Base-by-base conservation (phyloP, 1,140 invertebrate genomes). In the Trypoxylus dichotomus region DNA sequence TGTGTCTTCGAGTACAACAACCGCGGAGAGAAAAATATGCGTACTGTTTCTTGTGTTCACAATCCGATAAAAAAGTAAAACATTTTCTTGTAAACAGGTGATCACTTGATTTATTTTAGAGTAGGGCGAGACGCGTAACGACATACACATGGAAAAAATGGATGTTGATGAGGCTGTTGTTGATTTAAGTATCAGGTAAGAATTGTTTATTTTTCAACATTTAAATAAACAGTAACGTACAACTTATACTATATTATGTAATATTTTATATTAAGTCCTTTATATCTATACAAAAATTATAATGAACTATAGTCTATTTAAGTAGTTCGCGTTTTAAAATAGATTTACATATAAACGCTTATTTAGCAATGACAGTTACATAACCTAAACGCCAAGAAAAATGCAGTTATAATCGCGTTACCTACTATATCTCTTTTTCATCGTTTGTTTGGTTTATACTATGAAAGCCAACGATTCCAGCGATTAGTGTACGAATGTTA, bases 101-200 rank as follows among this genome's bases (percentile, higher is more conserved):
- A 77, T 29, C 21, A 72, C 8, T 43, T 42, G 60, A 68, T 68
- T 68, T 11, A 25, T 27, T 68, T 68, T 54, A 54, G 47, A 68
- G 27, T 24, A 68, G 27, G 15, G 25, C 25, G 24, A 68, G 25
- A 10, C 60, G 10, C 11, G 13, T 68, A 68, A 68, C 47, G 47
- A 54, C 19, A 54, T 13, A 41, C 76, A 47, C 42, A 89, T 89
- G 88, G 89, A 89, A 81, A 89, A 89, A 86, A 91, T 91, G 90
- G 90, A 91, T 80, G 87, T 91, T 82, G 90, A 91, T 86, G 88
- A 89, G 81, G 85, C 86, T 82, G 90, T 91, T 79, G 90, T 91
- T 77, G 91, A 94, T 87, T 87, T 94, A 74, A 94, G 93, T 86
- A 90, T 94, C 80, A 92, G 92, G 93, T 94, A 88, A 87, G 85